Evolutionary conservation across 2,113 vertebrate genomes (phyloP).

Genomic region (Oxygymnocypris stewartii): DNA sequence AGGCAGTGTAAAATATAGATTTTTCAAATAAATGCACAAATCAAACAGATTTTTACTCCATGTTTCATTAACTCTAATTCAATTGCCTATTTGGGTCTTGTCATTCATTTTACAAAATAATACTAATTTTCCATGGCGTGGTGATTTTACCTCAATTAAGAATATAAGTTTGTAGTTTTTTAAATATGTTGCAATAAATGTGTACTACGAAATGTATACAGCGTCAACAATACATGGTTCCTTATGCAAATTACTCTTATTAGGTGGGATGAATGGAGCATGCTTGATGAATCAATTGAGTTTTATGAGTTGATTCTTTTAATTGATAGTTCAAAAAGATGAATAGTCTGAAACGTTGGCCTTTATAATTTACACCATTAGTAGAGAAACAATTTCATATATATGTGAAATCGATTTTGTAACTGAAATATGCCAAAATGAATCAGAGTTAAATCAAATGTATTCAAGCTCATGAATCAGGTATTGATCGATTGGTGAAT

Average conservation of each 20-base stretch:
- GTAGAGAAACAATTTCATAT: background rate
- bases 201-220: background rate
- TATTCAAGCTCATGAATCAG: background rate
- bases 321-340: background rate
- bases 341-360: no score
- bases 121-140: background rate
- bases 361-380: no score
- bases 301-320: background rate
- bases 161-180: background rate
- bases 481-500: background rate
- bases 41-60: no score
- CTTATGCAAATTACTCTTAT: background rate
- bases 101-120: background rate
- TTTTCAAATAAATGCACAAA: background rate
- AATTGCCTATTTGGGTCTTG: background rate
- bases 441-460: background rate
- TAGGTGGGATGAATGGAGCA: no score
- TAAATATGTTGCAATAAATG: background rate
- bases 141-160: accelerated
- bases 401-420: background rate
- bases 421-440: background rate
- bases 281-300: background rate
- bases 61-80: background rate
- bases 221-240: background rate
- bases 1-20: background rate